These are phyloP conservation scores for Acanthoscelides obtectus DNA, from an alignment of 2,888 invertebrate species.

Conservation along the genomic window DNA sequence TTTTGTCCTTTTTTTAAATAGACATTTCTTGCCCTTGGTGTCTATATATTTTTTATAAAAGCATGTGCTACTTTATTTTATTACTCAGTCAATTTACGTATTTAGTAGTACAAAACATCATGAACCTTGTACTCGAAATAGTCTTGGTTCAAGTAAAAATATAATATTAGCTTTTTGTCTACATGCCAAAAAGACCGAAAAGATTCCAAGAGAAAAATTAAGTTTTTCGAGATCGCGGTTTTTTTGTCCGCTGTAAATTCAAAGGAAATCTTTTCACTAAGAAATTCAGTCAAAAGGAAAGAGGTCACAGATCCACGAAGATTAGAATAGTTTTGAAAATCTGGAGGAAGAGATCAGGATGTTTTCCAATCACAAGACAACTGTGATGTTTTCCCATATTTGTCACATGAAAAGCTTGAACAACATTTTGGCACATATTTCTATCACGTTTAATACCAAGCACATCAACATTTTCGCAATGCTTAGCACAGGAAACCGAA, in stretches of 20 bases:
- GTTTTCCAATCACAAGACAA: too few relatives aligned
- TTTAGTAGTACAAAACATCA: neutral
- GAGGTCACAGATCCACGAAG: too few relatives aligned
- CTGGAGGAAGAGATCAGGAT: too few relatives aligned
- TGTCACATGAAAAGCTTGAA: neutral
- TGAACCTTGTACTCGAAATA: neutral
- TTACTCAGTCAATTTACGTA: neutral
- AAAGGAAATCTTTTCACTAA: too few relatives aligned
- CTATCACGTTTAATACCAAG: neutral
- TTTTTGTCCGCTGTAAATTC: too few relatives aligned
- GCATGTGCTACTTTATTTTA: neutral
- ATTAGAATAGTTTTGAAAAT: too few relatives aligned
- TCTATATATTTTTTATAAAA: neutral
- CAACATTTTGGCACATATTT: neutral
- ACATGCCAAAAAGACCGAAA: too few relatives aligned
- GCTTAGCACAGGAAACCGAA: neutral
- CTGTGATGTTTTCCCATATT: neutral
- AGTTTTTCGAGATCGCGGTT: too few relatives aligned
- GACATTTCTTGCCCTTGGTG: neutral
- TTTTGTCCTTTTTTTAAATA: neutral
- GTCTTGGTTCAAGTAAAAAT: too few relatives aligned
- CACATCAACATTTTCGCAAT: neutral
- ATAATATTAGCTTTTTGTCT: too few relatives aligned
- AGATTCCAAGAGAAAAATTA: too few relatives aligned
- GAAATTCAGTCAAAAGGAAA: too few relatives aligned